A percentile compares a stretch with the other conserved stretches of the same genome.
phyloP scores from a whole-genome alignment of 1,140 invertebrate species.

The Drosophila rufa region DNA sequence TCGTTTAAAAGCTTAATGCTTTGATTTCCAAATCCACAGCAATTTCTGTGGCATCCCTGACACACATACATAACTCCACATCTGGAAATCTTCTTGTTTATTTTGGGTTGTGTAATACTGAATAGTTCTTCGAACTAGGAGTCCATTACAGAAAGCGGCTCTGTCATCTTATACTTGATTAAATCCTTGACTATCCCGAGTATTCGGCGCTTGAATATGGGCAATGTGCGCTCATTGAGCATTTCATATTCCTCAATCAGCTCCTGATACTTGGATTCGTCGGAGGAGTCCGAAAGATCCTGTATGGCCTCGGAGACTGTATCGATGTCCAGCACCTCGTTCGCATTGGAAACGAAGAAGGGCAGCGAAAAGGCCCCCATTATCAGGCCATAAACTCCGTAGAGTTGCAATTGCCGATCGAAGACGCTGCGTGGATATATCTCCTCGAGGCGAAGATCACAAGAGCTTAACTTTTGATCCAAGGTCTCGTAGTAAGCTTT shows the following conservation, averaged over 20 bases:
- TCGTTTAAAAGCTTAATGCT: too few species aligned
- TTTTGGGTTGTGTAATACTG: constrained; percentile 33
- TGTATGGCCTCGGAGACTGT: constrained; percentile 59
- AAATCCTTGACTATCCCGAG: constrained; percentile 51
- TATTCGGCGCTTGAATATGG: constrained; percentile 65
- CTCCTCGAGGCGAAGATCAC: constrained; percentile 83
- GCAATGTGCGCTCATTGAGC: constrained; percentile 60
- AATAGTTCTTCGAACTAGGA: background rate
- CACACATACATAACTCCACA: background rate
- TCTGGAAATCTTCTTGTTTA: constrained; percentile 1
- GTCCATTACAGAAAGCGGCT: constrained; percentile 24
- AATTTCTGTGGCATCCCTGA: background rate
- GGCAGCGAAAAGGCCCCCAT: constrained; percentile 66
- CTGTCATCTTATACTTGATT: constrained; percentile 55
- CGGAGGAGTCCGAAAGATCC: constrained; percentile 45
- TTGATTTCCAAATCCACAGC: background rate
- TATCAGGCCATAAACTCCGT: constrained; percentile 53
- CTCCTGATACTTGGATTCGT: constrained; percentile 49
- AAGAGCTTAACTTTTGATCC: constrained; percentile 62
- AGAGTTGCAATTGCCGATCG: constrained; percentile 49
- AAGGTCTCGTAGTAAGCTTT: constrained; percentile 85
- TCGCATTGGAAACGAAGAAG: constrained; percentile 62
- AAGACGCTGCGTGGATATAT: constrained; percentile 82
- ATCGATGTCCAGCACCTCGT: constrained; percentile 65
- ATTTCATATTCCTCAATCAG: constrained; percentile 58